Evolutionary conservation across 2,888 invertebrate species (phyloP), one percentile per base, ranked within the genome.

Genomic region (Alentia gelatinosa): DNA sequence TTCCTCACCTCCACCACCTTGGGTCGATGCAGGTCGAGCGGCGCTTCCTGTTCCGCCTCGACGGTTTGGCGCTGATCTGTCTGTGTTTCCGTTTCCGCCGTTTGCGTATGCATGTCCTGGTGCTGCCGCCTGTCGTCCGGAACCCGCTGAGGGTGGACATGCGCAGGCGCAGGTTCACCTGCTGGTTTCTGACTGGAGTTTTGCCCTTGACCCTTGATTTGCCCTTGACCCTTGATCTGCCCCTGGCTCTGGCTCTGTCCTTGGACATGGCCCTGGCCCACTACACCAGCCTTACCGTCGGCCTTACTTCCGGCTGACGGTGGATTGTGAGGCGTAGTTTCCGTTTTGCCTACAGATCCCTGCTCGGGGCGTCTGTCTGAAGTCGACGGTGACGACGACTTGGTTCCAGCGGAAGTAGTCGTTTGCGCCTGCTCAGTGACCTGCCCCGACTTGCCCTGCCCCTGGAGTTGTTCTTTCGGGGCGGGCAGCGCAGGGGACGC

Each of bases 21-120:
- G 42, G 90, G 90, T 12, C 74, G 68, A 35, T 90, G 90, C 35
- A 90, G 83, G 42, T 90, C 90, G 9, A 90, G 50, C 15, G 90
- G 90, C 39, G 35, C 90, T 23, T 90, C 90, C 56, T 90, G 90
- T 50, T 90, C 90, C 0, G 39, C 90, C 37, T 86, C 42, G 47
- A 42, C 42, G 9, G 39, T 35, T 47, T 9, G 42, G 15, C 86
- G 42, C 86, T 86, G 86, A n/a, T 86, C 86, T 7, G 86, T 86
- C 33, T 86, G 86, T 4, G 86, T 86, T 47, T 86, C 47, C 86
- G 86, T 86, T 47, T 86, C 86, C 86, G 86, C 86, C 86, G 86
- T 86, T 47, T 86, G 86, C 47, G 86, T 86, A n/a, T 26, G 42
- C 86, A 86, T 86, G 47, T 86, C 86, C 47, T 86, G 86, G 4